Conservation (phyloP, 1,140 invertebrate species). For the Ephestia elutella region DNA sequence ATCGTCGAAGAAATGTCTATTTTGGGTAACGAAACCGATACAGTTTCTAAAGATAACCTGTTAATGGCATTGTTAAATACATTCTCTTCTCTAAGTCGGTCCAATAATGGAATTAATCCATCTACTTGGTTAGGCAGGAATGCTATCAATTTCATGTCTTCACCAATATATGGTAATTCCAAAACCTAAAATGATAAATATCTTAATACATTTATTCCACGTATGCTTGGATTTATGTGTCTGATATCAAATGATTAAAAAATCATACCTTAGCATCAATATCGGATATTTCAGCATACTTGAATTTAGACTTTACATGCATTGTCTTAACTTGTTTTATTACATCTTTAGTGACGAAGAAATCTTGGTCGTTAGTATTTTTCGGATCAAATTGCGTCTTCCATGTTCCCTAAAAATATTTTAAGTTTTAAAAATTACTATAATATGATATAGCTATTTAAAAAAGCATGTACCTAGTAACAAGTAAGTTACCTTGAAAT, state of each 20-base stretch:
- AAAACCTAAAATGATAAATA: slow-evolving; percentile 15
- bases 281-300: slow-evolving; percentile 12
- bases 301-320: slow-evolving; percentile 12
- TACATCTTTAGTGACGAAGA: slow-evolving; percentile 10
- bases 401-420: slow-evolving; percentile 16
- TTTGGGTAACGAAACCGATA: slow-evolving; percentile 15
- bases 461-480: too few relatives aligned
- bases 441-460: too few relatives aligned
- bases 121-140: slow-evolving; percentile 14
- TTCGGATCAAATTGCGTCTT: slow-evolving; percentile 13
- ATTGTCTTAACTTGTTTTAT: slow-evolving; percentile 14
- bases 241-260: background rate
- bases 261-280: slow-evolving; percentile 9
- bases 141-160: slow-evolving; percentile 7
- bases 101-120: slow-evolving; percentile 8
- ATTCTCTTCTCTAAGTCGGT: slow-evolving; percentile 11
- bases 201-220: too few relatives aligned
- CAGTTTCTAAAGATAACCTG: slow-evolving; percentile 9
- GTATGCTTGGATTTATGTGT: too few relatives aligned
- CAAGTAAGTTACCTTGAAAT: slow-evolving; percentile 16
- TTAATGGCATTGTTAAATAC: slow-evolving; percentile 6
- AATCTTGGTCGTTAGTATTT: slow-evolving; percentile 14
- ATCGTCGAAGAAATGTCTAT: slow-evolving; percentile 10
- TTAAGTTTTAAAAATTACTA: background rate
- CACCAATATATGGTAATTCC: slow-evolving; percentile 12